Evolutionary conservation across 2,888 invertebrate genomes (phyloP).

Genomic region (Autographa gamma): DNA sequence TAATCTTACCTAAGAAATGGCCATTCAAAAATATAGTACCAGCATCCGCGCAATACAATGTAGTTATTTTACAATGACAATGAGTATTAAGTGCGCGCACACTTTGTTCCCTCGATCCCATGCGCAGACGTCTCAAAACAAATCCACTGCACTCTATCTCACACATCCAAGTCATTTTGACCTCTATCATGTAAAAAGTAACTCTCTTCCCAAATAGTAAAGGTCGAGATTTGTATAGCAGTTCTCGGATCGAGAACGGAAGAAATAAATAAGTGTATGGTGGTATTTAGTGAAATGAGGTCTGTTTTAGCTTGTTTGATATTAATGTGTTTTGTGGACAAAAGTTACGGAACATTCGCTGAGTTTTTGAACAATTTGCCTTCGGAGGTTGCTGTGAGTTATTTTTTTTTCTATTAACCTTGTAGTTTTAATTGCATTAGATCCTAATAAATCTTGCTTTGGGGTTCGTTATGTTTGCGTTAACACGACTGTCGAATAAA

Average conservation of each 20-base stretch:
- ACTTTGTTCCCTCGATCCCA: background rate
- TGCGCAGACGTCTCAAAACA: slow-evolving; percentile 1
- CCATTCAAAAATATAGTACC: background rate
- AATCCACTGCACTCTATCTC: background rate
- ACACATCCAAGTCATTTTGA: background rate
- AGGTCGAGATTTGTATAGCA: slow-evolving; percentile 12
- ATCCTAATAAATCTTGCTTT: background rate
- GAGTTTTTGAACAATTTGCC: slow-evolving; percentile 45
- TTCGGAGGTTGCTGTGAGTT: slow-evolving; percentile 43
- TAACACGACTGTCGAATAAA: too few relatives aligned
- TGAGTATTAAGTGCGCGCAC: background rate
- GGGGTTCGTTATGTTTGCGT: background rate
- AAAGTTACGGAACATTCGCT: slow-evolving; percentile 26
- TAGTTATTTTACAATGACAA: slow-evolving; percentile 5
- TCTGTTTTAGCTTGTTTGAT: slow-evolving; percentile 24
- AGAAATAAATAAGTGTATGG: slow-evolving; percentile 15
- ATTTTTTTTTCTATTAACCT: background rate
- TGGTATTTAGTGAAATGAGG: slow-evolving; percentile 34
- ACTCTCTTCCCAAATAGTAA: slow-evolving; percentile 9
- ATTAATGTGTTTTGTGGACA: slow-evolving; percentile 33
- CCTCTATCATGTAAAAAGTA: background rate
- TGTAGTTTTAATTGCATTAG: background rate
- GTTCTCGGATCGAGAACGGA: background rate
- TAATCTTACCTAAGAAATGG: background rate
- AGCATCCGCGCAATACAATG: background rate